Conservation (phyloP, 1,140 invertebrate species). For the Lineus longissimus region DNA sequence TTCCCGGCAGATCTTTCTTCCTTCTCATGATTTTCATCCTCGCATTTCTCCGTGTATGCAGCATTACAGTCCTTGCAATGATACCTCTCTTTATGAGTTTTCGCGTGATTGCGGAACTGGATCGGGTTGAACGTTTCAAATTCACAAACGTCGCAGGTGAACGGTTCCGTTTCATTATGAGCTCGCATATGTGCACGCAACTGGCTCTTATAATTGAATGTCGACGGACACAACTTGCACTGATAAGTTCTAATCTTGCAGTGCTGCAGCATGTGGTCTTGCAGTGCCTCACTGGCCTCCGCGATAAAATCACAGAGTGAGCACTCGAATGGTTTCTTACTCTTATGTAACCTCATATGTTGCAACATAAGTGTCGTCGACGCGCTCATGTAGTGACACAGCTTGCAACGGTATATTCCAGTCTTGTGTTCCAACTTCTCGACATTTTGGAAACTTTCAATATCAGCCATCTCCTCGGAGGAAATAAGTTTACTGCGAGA, state of each 20-base stretch:
- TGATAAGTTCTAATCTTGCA: slow-evolving; percentile 49
- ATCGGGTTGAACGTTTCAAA: slow-evolving; percentile 38
- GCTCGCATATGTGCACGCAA: slow-evolving; percentile 50
- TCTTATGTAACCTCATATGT: slow-evolving; percentile 50
- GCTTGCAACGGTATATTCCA: slow-evolving; percentile 39
- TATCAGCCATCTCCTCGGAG: background rate
- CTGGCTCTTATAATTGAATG: slow-evolving; percentile 51
- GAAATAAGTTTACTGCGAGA: background rate
- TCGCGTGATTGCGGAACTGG: slow-evolving; percentile 37
- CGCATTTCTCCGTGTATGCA: slow-evolving; percentile 28
- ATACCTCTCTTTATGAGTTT: slow-evolving; percentile 25
- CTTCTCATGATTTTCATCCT: slow-evolving; percentile 28
- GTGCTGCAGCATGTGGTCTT: slow-evolving; percentile 51
- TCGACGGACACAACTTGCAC: slow-evolving; percentile 44
- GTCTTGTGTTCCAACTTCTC: slow-evolving; percentile 36
- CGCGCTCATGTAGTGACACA: slow-evolving; percentile 47
- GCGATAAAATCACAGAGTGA: slow-evolving; percentile 46
- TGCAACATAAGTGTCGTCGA: slow-evolving; percentile 34
- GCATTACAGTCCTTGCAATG: slow-evolving; percentile 31
- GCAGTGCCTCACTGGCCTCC: slow-evolving; percentile 39
- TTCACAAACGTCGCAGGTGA: slow-evolving; percentile 42
- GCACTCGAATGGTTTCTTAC: slow-evolving; percentile 47
- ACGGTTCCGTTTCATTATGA: slow-evolving; percentile 44
- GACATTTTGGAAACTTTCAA: slow-evolving; percentile 38
- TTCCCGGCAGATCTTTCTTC: slow-evolving; percentile 16